phyloP scores from a whole-genome alignment of 1,140 invertebrate genomes.

The Galendromus occidentalis region DNA sequence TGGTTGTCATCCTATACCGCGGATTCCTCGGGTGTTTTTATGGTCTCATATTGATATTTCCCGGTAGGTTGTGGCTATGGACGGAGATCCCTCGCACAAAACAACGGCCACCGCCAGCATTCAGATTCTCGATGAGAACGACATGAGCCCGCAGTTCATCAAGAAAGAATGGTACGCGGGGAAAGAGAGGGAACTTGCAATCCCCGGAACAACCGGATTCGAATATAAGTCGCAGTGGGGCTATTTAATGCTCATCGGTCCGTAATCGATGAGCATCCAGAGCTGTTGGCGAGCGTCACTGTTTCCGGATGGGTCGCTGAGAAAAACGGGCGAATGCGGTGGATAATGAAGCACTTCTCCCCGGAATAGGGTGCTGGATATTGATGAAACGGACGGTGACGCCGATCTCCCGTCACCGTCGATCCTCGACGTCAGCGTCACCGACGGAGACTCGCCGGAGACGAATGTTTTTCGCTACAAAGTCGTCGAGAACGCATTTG shows the following conservation, averaged over 20 bases:
- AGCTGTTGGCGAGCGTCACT: too few species aligned
- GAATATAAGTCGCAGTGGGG: too few species aligned
- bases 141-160: conserved; percentile 14
- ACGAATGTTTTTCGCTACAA: conserved; percentile 88
- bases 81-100: conserved; percentile 23
- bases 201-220: too few species aligned
- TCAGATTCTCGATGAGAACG: conserved; percentile 15
- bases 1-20: too few species aligned
- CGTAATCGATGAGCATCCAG: too few species aligned
- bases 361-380: conserved; percentile 34
- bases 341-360: not conserved
- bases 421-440: conserved; percentile 73
- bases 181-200: too few species aligned
- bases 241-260: too few species aligned
- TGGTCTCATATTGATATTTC: not conserved
- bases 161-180: not conserved
- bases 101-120: conserved; percentile 18
- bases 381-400: conserved; percentile 80
- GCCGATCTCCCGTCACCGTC: conserved; percentile 64
- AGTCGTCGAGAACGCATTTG: conserved; percentile 38
- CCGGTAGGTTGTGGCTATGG: conserved; percentile 24
- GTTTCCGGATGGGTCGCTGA: too few species aligned
- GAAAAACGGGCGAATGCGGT: too few species aligned
- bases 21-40: too few species aligned
- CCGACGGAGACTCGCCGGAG: conserved; percentile 60